These are phyloP conservation scores for Tigriopus californicus DNA, from an alignment of 2,888 invertebrate genomes.

Conservation along the genomic window DNA sequence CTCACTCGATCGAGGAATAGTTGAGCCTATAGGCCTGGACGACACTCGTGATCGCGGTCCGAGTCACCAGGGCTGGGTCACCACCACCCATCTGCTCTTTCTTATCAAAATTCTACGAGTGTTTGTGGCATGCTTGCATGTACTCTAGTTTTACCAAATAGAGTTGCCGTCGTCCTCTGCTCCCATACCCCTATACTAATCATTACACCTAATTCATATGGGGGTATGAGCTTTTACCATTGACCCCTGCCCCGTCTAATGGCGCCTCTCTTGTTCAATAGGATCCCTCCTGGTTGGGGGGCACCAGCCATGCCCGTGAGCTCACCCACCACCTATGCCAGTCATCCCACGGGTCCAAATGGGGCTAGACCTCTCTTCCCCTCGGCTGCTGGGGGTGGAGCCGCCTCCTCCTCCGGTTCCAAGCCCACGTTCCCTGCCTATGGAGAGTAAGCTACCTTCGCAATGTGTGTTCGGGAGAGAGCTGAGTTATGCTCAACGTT, in stretches of 20 bases:
- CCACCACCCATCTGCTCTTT: too few species aligned
- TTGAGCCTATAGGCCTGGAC: too few species aligned
- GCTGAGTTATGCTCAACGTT: too few species aligned
- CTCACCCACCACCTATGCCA: slow-evolving; percentile 12
- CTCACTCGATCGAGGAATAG: too few species aligned
- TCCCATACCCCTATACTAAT: too few species aligned
- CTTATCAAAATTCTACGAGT: too few species aligned
- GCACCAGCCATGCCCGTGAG: slow-evolving; percentile 17
- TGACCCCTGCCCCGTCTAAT: slow-evolving; percentile 29
- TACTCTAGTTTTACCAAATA: too few species aligned
- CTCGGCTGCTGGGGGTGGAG: slow-evolving; percentile 37
- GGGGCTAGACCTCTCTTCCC: slow-evolving; percentile 58
- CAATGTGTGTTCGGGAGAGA: neutral
- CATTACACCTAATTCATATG: slow-evolving; percentile 19
- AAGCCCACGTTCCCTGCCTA: slow-evolving; percentile 13
- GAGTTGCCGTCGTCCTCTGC: too few species aligned
- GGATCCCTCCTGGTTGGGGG: slow-evolving; percentile 16
- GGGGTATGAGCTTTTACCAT: slow-evolving; percentile 32
- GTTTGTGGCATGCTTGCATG: too few species aligned
- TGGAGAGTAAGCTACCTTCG: neutral
- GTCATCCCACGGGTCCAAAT: slow-evolving; percentile 22
- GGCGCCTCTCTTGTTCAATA: slow-evolving; percentile 2
- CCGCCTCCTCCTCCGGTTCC: slow-evolving; percentile 9
- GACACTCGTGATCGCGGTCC: too few species aligned
- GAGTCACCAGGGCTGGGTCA: too few species aligned